phyloP scores from a whole-genome alignment of 2,113 vertebrate species.

The Toxotes jaculatrix region DNA sequence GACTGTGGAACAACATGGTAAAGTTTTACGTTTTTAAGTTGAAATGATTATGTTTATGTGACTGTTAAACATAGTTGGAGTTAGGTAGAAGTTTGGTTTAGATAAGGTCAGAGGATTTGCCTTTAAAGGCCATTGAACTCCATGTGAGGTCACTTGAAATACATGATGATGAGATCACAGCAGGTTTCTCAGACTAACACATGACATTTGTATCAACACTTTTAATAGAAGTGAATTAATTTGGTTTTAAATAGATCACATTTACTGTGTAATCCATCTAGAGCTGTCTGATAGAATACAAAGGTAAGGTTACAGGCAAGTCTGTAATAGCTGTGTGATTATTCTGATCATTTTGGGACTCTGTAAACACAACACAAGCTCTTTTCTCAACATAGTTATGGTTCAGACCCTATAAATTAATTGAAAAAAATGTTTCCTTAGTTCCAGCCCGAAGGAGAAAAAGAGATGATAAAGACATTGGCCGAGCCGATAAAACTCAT shows the following conservation, averaged over 20 bases:
- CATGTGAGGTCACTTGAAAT: neutral
- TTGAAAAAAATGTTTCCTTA: conserved; percentile 9
- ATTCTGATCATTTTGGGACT: neutral
- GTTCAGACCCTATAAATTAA: neutral
- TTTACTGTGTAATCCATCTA: too few relatives aligned
- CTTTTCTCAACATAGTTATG: neutral
- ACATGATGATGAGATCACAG: neutral
- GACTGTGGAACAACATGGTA: conserved; percentile 82
- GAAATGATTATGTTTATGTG: neutral
- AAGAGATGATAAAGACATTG: conserved; percentile 58
- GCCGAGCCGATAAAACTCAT: conserved; percentile 69
- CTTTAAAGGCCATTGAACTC: neutral
- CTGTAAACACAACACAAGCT: too few relatives aligned
- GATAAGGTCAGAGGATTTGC: neutral
- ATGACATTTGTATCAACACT: neutral
- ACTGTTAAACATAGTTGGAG: neutral
- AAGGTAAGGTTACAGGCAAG: too few relatives aligned
- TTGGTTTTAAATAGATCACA: neutral
- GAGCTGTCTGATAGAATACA: too few relatives aligned
- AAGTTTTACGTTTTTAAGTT: neutral
- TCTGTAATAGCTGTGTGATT: neutral
- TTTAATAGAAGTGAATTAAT: neutral
- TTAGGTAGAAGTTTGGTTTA: neutral
- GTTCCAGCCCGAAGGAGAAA: conserved; percentile 76
- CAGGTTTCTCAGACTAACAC: neutral